A percentile compares a stretch with the other conserved stretches of the same genome.
Conservation (phyloP, 2,113 vertebrate species). For the Cochlearius cochlearius region DNA sequence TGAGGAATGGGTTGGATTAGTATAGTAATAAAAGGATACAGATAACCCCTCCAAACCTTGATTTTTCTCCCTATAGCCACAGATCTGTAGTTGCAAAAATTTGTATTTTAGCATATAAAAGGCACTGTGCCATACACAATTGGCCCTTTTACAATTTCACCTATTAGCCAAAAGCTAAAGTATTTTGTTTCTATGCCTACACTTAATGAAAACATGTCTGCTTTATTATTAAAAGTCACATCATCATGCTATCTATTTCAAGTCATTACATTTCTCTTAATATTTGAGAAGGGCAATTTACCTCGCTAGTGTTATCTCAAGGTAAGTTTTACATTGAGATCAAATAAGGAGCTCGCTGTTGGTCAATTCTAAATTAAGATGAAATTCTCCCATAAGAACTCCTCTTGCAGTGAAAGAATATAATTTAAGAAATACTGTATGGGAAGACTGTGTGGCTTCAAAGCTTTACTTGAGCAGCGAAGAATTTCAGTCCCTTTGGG, state of each 20-base stretch:
- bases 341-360: neutral
- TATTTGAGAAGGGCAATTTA: neutral
- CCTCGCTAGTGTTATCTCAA: neutral
- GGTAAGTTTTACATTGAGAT: neutral
- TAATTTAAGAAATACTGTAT: neutral
- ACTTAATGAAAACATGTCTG: neutral
- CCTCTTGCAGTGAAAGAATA: neutral
- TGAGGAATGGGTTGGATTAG: neutral
- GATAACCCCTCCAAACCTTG: neutral
- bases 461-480: neutral
- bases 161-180: neutral
- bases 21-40: neutral
- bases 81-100: neutral
- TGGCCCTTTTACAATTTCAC: neutral
- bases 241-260: neutral
- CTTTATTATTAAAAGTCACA: neutral
- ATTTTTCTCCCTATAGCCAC: neutral
- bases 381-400: neutral
- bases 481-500: neutral
- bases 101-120: fast-evolving
- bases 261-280: neutral
- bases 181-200: neutral
- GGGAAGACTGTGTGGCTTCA: neutral
- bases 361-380: neutral
- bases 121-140: no score